Base-by-base conservation (phyloP, 2,113 vertebrate species). In the Noctilio leporinus region DNA sequence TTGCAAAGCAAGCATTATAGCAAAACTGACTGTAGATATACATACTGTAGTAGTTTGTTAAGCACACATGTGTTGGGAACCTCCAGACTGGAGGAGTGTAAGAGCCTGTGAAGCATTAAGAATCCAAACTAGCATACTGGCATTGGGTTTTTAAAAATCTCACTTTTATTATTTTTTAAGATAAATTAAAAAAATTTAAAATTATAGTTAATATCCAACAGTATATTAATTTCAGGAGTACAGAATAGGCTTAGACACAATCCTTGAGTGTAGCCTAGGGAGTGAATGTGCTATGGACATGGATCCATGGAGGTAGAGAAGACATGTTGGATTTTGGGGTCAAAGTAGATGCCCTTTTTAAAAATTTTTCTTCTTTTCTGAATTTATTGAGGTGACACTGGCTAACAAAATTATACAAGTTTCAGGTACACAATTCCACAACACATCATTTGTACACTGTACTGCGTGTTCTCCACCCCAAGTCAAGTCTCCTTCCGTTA, bases 241-340 rank as follows among this genome's bases (percentile, higher is more conserved):
- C 6, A 47, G 7, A 15, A 47, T 30, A 47, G 30, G 24, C 14
- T 73, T 73, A 47, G 70, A 33, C 28, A 10, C 10, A 64, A 64
- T 64, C 5, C 9, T 6, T 0, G 0, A 51, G 17, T 26, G 43
- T 47, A 20, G 22, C 4, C 0, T 10, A 19, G 22, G 28, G 47
- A 75, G 16, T 55, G 26, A 73, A 40, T 15, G 8, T 55, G 6
- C 28, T 28, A 2, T 40, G 7, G 11, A 17, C 7, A 4, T 28
- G 45, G 24, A 59, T 55, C 70, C 10, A 15, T 16, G 57, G n/a
- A 0, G 26, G 0, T 49, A 76, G 78, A 59, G 24, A 26, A 57
- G 49, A 47, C 19, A 69, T 10, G 10, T 65, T 65, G 26, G 30
- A 33, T 38, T 81, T 75, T 12, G 5, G 20, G 19, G 28, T 15